Evolutionary conservation across 92 coral and sea anemone genomes (phyloP).

Genomic region (Scolanthus callimorphus): DNA sequence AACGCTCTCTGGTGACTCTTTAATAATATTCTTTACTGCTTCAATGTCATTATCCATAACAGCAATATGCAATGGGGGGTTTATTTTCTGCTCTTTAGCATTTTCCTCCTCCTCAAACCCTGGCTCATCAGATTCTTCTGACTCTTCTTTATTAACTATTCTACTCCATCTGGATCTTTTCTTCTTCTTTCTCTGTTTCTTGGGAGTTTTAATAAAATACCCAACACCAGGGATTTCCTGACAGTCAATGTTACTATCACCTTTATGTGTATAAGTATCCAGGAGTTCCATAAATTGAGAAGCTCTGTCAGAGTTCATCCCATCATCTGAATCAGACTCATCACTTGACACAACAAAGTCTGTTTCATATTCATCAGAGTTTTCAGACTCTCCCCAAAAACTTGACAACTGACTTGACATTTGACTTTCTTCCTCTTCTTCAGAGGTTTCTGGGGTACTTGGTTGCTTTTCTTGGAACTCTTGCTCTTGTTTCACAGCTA

Average conservation of each 20-base stretch:
- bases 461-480: not conserved
- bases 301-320: conserved; percentile 63
- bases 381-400: conserved; percentile 36
- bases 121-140: conserved; percentile 66
- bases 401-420: not conserved
- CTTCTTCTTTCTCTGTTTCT: conserved; percentile 10
- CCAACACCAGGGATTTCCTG: not conserved
- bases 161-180: conserved; percentile 54
- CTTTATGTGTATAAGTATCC: conserved; percentile 37
- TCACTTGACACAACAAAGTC: conserved; percentile 74
- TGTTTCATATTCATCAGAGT: conserved; percentile 74
- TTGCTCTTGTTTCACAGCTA: conserved; percentile 3
- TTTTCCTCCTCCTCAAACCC: conserved; percentile 7
- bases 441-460: conserved; percentile 1
- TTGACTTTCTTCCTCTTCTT: conserved; percentile 18
- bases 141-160: conserved; percentile 40
- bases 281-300: conserved; percentile 59
- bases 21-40: conserved; percentile 25
- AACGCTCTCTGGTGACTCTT: conserved; percentile 42
- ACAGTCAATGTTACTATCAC: not conserved
- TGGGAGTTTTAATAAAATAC: not conserved
- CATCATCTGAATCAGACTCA: conserved; percentile 75
- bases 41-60: conserved; percentile 50
- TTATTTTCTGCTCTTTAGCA: conserved; percentile 3
- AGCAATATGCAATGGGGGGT: conserved; percentile 39